Evolutionary conservation across 2,888 invertebrate genomes (phyloP).

Genomic region (Apamea crenata): DNA sequence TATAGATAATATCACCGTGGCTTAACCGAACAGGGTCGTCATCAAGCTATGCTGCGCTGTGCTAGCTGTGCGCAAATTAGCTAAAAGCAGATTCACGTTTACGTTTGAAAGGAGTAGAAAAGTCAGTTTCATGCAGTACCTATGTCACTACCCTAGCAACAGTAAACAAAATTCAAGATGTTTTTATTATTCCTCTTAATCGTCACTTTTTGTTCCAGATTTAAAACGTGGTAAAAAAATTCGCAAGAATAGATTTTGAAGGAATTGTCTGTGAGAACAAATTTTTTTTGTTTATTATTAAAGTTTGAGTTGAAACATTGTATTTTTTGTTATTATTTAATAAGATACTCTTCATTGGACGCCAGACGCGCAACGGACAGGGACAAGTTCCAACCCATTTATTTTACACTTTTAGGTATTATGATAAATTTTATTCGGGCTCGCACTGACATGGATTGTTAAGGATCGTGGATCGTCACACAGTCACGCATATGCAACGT

Average conservation of each 20-base stretch:
- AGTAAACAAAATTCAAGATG: neutral
- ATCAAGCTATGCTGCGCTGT: neutral
- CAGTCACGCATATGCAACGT: too few relatives aligned
- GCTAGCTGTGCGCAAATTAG: neutral
- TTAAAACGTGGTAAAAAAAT: constrained; percentile 6
- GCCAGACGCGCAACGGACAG: too few relatives aligned
- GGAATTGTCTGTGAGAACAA: constrained; percentile 29
- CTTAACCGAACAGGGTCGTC: neutral
- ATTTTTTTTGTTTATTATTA: constrained; percentile 8
- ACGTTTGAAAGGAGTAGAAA: neutral
- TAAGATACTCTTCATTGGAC: too few relatives aligned
- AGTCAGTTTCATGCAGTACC: neutral
- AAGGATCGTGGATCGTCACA: too few relatives aligned
- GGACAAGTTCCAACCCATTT: too few relatives aligned
- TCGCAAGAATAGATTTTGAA: neutral
- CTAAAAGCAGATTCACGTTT: neutral
- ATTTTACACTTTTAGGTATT: too few relatives aligned
- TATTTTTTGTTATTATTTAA: neutral
- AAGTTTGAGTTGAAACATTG: constrained; percentile 14
- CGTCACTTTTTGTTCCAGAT: constrained; percentile 25
- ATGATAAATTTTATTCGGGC: too few relatives aligned
- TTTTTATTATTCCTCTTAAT: neutral
- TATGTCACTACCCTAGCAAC: neutral
- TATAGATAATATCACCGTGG: too few relatives aligned
- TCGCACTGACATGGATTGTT: too few relatives aligned